phyloP scores from a whole-genome alignment of 2,113 vertebrate genomes.

The Sapajus apella region DNA sequence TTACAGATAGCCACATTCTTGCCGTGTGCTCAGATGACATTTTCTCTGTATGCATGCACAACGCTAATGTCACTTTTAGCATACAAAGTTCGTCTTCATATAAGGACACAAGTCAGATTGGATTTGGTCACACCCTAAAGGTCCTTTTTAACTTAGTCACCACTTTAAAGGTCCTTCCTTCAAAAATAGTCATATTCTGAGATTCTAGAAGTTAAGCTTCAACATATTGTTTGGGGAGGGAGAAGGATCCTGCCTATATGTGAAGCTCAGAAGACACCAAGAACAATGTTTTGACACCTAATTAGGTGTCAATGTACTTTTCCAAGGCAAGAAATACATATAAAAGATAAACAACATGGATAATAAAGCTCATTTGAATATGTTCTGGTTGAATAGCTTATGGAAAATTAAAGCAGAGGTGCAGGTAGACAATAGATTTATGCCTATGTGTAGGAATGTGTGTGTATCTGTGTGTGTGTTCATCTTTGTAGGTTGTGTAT shows the following conservation, averaged over 20 bases:
- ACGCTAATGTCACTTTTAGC: neutral
- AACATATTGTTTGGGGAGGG: neutral
- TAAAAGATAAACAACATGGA: neutral
- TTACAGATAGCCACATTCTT: neutral
- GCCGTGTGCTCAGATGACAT: fast-evolving
- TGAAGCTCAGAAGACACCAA: neutral
- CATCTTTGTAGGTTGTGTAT: neutral
- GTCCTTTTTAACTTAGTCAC: neutral
- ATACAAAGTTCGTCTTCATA: neutral
- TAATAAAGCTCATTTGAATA: neutral
- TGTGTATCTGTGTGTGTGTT: neutral
- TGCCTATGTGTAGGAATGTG: fast-evolving
- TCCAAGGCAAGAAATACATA: neutral
- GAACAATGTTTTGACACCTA: neutral
- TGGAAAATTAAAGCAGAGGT: neutral
- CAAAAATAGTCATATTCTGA: neutral
- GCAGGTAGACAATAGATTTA: neutral
- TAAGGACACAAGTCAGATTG: neutral
- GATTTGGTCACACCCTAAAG: fast-evolving
- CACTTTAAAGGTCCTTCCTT: neutral
- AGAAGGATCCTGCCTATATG: neutral
- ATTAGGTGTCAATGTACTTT: neutral
- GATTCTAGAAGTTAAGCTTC: neutral
- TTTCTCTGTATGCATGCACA: neutral
- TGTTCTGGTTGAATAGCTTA: neutral